Evolutionary conservation across 2,797 vertebrate species (phyloP), one percentile per base, ranked within the genome.

Genomic region (Aulostomus chinensis): DNA sequence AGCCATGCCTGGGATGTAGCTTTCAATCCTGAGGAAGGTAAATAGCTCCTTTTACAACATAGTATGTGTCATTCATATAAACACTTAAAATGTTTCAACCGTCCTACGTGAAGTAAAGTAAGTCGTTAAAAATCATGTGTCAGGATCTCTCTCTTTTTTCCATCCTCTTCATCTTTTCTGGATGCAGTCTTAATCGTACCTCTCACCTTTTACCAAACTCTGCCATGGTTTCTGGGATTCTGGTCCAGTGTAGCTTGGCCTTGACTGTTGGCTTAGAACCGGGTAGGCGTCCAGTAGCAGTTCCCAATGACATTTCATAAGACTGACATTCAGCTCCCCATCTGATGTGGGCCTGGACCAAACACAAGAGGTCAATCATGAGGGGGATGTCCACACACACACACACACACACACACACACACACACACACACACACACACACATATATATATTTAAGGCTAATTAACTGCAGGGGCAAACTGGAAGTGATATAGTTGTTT

Each of bases 301-400:
- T 68, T 30, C n/a, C 73, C 67, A 90, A 10, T 29, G 70, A 78
- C 36, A 91, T 60, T 38, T 87, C 80, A 62, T 91, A 91, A 18
- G 85, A 26, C 67, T 92, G 89, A 72, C 90, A 91, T 66, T 92
- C 88, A 50, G 86, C 84, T 49, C 92, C 92, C 91, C 91, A 93
- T 77, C 65, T 76, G 8, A 91, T 4, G 17, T 84, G 62, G 9
- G 76, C 68, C 92, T 93, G 5, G 12, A 78, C 46, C 60, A 74
- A 74, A 78, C 34, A 68, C 14, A 68, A 30, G 13, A 60, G 33
- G 55, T 14, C 40, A 52, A 26, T 31, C 36, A 63, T 21, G 24
- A 53, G 21, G 18, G 8, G 15, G 17, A 25, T 25, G 2, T 5
- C 24, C 2, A 25, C 24, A 25, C n/a, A n/a, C n/a, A n/a, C n/a